These are phyloP conservation scores for Cydia fagiglandana DNA, from an alignment of 1,140 invertebrate genomes.

Conservation along the genomic window DNA sequence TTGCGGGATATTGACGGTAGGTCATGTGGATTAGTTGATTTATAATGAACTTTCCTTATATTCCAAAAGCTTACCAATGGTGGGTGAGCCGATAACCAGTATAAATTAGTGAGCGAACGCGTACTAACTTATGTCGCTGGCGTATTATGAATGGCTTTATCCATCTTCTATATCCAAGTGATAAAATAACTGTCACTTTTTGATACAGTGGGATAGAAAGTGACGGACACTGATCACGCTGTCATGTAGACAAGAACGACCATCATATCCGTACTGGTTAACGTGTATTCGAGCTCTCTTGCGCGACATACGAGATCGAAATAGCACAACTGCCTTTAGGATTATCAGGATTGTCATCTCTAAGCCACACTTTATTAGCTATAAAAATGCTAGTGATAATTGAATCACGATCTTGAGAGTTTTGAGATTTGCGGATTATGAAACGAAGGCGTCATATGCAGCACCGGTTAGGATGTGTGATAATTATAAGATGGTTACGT, in stretches of 20 bases:
- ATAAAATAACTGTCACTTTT: no score
- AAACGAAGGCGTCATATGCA: background rate
- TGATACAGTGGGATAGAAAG: no score
- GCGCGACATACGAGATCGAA: background rate
- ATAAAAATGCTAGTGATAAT: constrained; percentile 24
- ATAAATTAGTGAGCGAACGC: no score
- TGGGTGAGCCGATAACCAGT: no score
- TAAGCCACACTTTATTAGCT: constrained; percentile 9
- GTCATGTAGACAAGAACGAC: no score
- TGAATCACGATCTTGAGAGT: background rate
- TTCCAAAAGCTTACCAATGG: background rate
- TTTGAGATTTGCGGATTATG: constrained; percentile 8
- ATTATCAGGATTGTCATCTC: constrained; percentile 16
- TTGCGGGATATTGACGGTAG: constrained; percentile 40
- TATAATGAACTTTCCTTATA: constrained; percentile 39
- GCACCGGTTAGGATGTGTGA: background rate
- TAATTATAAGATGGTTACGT: background rate
- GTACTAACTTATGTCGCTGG: background rate
- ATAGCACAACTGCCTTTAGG: background rate
- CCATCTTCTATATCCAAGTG: no score
- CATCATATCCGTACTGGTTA: no score
- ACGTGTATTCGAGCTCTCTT: background rate
- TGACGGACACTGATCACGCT: no score
- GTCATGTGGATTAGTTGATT: constrained; percentile 47
- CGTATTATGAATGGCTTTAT: no score